Evolutionary conservation across 2,888 invertebrate species (phyloP), one percentile per base, ranked within the genome.

Genomic region (Sphaerophoria taeniata): DNA sequence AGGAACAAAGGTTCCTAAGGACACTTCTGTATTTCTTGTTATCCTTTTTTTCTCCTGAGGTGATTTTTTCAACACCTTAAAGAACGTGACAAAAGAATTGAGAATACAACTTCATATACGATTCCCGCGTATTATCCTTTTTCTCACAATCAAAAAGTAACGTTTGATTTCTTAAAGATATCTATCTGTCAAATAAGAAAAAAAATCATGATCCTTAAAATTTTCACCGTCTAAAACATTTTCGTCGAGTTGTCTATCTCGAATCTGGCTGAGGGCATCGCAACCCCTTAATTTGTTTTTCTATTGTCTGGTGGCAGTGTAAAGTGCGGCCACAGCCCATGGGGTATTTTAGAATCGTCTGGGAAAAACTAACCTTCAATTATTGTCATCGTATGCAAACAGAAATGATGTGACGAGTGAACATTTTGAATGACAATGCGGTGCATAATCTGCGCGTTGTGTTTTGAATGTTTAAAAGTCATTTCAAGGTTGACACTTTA

Each of bases 261-360:
- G 31, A 45, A 33, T 24, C 43, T 7, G 9, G 9, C 24, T 24
- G n/a, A 60, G 24, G 60, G 6, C 24, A 58, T 60, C 60, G 31
- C 75, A 81, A 81, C 74, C 85, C 85, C 85, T 85, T 81, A 76
- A 77, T 81, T 85, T 76, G 60, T 70, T 69, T 34, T 51, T n/a
- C 36, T 39, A 70, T 81, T 76, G 74, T 83, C 74, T 58, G 80
- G 75, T 72, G 67, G 58, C 65, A 63, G 49, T 70, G 85, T 81
- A 65, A 73, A 85, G 73, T 85, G 85, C 63, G 56, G 69, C 69
- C 72, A 51, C 49, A 61, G 60, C 34, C 34, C 53, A 45, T 55
- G 45, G 67, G 65, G 61, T 77, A 24, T 24, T 24, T 60, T 51
- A 43, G 56, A 63, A 14, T 53, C 11, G 43, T 70, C 77, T 81